Conservation (phyloP, 2,797 vertebrate genomes). For the Sus cebifrons region DNA sequence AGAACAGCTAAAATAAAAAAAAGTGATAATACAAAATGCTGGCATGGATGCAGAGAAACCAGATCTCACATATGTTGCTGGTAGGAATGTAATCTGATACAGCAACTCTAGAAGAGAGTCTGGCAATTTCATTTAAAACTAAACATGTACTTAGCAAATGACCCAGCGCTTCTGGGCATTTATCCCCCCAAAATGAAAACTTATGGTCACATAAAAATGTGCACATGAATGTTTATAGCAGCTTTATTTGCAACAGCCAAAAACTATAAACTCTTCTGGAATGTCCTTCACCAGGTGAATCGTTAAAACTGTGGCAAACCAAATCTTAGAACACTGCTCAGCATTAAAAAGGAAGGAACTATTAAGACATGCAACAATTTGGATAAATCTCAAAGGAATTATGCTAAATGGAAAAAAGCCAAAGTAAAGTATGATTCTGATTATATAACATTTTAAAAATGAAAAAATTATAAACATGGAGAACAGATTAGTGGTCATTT, state of each 20-base stretch:
- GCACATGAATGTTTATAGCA: constrained; percentile 45
- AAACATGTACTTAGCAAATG: constrained; percentile 50
- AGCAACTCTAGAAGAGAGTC: constrained; percentile 28
- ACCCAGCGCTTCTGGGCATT: constrained; percentile 29
- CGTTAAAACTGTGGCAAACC: neutral
- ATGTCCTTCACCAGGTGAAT: neutral
- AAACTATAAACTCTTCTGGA: constrained; percentile 54
- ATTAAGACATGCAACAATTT: neutral
- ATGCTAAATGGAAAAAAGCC: constrained; percentile 24
- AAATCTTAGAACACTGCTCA: neutral
- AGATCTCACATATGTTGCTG: neutral
- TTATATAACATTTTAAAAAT: constrained; percentile 63
- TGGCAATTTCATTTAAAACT: constrained; percentile 51
- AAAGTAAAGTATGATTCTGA: constrained; percentile 44
- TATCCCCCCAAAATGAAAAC: constrained; percentile 58
- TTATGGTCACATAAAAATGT: constrained; percentile 44
- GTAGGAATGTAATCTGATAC: neutral
- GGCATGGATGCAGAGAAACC: neutral
- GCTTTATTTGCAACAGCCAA: constrained; percentile 1
- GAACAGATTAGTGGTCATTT: neutral
- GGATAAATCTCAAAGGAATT: constrained; percentile 2
- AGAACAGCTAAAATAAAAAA: neutral
- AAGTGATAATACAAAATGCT: neutral
- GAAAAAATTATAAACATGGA: constrained; percentile 36
- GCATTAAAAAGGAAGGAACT: constrained; percentile 15